A percentile compares a stretch with the other conserved stretches of the same genome.
phyloP scores from a whole-genome alignment of 2,113 vertebrate genomes.

The Bubo scandiacus region DNA sequence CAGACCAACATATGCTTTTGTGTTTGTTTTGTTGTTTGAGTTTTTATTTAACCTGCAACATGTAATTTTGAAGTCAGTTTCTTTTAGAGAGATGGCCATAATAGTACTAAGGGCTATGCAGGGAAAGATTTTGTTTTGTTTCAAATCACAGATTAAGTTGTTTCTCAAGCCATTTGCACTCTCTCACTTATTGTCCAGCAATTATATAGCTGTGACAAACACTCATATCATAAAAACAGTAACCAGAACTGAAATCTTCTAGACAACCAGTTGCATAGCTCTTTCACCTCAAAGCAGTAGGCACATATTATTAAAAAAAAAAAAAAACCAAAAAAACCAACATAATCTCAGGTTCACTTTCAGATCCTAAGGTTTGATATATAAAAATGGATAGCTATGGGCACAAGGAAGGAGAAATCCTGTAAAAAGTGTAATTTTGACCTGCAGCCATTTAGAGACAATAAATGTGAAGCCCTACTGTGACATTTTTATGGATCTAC shows the following conservation, averaged over 20 bases:
- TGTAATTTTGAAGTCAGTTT: not conserved
- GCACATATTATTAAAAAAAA: not conserved
- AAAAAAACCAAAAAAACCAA: too few species aligned
- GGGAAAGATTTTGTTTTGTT: not conserved
- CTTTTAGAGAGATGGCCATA: not conserved
- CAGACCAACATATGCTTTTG: accelerated
- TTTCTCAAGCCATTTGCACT: not conserved
- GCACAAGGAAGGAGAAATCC: not conserved
- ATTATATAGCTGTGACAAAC: not conserved
- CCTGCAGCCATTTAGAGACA: not conserved
- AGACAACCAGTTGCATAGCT: not conserved
- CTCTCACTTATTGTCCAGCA: not conserved
- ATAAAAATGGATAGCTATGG: not conserved
- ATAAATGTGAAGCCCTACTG: not conserved
- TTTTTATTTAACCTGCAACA: not conserved
- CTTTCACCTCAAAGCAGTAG: not conserved
- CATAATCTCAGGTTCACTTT: not conserved
- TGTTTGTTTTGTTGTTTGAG: not conserved
- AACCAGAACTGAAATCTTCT: not conserved
- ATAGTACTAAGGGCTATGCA: accelerated
- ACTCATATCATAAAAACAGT: not conserved
- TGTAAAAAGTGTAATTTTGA: not conserved
- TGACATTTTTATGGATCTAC: not conserved
- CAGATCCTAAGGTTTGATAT: not conserved
- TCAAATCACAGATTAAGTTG: not conserved